Evolutionary conservation across 1,140 invertebrate species (phyloP), one percentile per base, ranked within the genome.

Genomic region (Araneus ventricosus): DNA sequence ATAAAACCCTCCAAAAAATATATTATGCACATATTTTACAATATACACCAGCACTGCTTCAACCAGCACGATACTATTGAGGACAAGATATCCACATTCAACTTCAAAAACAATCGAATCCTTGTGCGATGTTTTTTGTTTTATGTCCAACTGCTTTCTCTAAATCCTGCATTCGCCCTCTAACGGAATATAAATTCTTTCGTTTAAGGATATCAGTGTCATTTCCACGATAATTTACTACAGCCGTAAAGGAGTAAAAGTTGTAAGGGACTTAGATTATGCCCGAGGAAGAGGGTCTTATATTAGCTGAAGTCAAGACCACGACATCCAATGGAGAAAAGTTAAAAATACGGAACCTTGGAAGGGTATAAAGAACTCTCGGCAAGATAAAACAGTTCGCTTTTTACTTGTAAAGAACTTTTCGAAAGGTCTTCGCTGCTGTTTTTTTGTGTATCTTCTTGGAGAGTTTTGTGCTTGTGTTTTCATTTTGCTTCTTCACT

Each of bases 21-120:
- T 75, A 75, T 30, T 75, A 75, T 75, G 67, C 67, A 75, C 67
- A 75, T 75, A 75, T 75, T 75, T 75, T 75, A 75, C 67, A 75
- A 30, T 75, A 30, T 67, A 2, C 30, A 4, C 14, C 30, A 30
- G 27, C 67, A 20, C 17, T 75, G 14, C 17, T 37, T 75, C 3
- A 20, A 5, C 27, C 30, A 22, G 17, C 17, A 37, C 30, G 27
- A 30, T 30, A 20, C 27, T 75, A 34, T 70, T 22, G 30, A 4
- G 30, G 67, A 75, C 27, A 75, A 30, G 67, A 75, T 8, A 75
- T 75, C 2, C 30, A 37, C 67, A 34, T 34, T 75, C 27, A 75
- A 52, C 67, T 75, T 75, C 67, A 75, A 75, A 52, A 75, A 75
- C 67, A 75, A 75, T 75, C 30, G 67, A 75, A 75, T 75, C 67